Percentiles rank a stretch among this genome's conserved stretches.
These are phyloP conservation scores for Erebia palarica DNA, from an alignment of 2,888 invertebrate species.

Conservation along the genomic window DNA sequence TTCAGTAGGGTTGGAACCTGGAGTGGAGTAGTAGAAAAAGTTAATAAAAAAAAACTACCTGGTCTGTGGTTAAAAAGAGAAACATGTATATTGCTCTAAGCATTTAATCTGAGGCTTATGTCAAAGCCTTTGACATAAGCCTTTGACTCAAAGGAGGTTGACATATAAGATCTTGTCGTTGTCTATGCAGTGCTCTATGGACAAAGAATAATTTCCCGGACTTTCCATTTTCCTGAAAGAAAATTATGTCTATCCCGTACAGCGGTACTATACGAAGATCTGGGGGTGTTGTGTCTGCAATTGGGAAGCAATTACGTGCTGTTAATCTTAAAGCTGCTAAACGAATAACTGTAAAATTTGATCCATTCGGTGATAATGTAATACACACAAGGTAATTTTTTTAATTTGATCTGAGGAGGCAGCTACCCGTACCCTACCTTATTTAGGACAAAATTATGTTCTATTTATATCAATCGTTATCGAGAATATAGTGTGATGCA, in stretches of 20 bases:
- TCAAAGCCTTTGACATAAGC: too few species aligned
- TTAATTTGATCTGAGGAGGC: background rate
- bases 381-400: conserved; percentile 82
- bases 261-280: conserved; percentile 86
- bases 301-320: conserved; percentile 86
- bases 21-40: too few species aligned
- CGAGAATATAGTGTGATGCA: background rate
- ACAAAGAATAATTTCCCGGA: conserved; percentile 24
- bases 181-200: background rate
- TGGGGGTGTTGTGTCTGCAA: conserved; percentile 87
- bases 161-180: too few species aligned
- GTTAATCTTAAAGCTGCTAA: conserved; percentile 91
- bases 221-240: conserved; percentile 36
- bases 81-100: too few species aligned
- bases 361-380: conserved; percentile 90
- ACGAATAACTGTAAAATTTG: conserved; percentile 89
- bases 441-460: background rate
- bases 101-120: too few species aligned
- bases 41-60: too few species aligned
- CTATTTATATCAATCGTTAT: conserved; percentile 8
- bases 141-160: too few species aligned
- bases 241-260: conserved; percentile 87
- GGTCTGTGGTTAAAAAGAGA: too few species aligned
- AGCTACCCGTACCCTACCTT: background rate
- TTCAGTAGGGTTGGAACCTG: too few species aligned